Base-by-base conservation (phyloP, 1,140 invertebrate species). In the Drosophila auraria region DNA sequence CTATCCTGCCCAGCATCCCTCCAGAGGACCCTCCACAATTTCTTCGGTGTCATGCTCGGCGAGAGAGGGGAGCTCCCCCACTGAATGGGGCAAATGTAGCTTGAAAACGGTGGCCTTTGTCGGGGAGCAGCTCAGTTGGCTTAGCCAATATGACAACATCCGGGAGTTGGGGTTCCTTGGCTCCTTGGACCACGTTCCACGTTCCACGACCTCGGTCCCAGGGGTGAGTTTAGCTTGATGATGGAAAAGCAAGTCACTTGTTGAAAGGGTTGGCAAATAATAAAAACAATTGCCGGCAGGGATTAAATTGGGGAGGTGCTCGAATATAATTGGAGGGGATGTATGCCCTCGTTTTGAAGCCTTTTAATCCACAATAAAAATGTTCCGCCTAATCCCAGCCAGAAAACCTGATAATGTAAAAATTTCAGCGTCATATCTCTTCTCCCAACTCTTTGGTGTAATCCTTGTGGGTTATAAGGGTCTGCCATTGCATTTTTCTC, bases 41-140 rank as follows among this genome's bases (percentile, higher is more conserved):
- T 83, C 77, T 68, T 81, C 81, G 80, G 65, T 74, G 83, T 87
- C 83, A 87, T 89, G 72, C 78, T 65, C 54, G 36, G 53, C 51
- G 12, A n/a, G 56, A 23, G 40, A 42, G 20, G 47, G 23, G 33
- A 44, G 54, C 40, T 25, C 25, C 49, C 14, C 49, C 50, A 4
- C 50, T 78, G 64, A 73, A 78, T 80, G 68, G 71, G 58, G 84
- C 68, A 87, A 87, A 87, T 87, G 83, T 87, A 89, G 83, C 83
- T 78, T 87, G 84, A 87, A 87, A 87, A 87, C 64, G 82, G 68
- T 70, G 80, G 84, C 84, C 77, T 84, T 78, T 78, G 74, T 78
- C 71, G 62, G 66, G 51, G 62, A 33, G 59, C 71, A 45, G 81
- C 77, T 82, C 71, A 82, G 82, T 84, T 86, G 82, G 79, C 82